A percentile compares a stretch with the other conserved stretches of the same genome.
These are phyloP conservation scores for Lutraria rhynchaena DNA, from an alignment of 1,140 invertebrate species.

Conservation along the genomic window DNA sequence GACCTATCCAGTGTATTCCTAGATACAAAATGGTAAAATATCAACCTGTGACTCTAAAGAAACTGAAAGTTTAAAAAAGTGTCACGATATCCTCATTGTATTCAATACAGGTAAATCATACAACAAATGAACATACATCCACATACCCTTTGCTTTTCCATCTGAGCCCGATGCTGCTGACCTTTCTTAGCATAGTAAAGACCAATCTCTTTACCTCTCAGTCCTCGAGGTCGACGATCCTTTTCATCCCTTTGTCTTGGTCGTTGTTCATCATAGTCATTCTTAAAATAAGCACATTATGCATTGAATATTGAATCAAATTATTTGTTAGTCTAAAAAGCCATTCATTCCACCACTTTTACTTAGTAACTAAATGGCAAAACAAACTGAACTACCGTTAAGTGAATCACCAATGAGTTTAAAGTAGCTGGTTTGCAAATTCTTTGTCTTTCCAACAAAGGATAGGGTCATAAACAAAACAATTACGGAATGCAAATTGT, in stretches of 20 bases:
- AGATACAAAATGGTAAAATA: not conserved
- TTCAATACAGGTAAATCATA: not conserved
- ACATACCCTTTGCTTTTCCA: constrained; percentile 61
- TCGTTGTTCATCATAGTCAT: constrained; percentile 9
- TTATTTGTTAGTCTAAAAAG: not conserved
- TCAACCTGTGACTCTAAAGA: not conserved
- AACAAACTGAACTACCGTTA: too few species aligned
- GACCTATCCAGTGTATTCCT: not conserved
- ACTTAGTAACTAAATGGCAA: too few species aligned
- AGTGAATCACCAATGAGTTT: too few species aligned
- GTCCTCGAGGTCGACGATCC: constrained; percentile 68
- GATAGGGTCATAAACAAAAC: too few species aligned
- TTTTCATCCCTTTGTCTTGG: constrained; percentile 28
- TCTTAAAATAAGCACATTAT: not conserved
- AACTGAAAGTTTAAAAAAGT: not conserved
- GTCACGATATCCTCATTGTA: not conserved
- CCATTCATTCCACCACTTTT: not conserved
- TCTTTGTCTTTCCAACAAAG: not conserved
- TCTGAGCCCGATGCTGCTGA: constrained; percentile 60
- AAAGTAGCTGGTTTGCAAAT: too few species aligned
- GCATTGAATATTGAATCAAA: not conserved
- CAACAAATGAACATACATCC: not conserved
- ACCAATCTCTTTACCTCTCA: constrained; percentile 78
- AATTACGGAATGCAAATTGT: too few species aligned
- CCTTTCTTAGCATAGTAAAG: constrained; percentile 75